A percentile compares a stretch with the other conserved stretches of the same genome.
phyloP scores from a whole-genome alignment of 1,140 invertebrate species.

The Polypedilum vanderplanki region DNA sequence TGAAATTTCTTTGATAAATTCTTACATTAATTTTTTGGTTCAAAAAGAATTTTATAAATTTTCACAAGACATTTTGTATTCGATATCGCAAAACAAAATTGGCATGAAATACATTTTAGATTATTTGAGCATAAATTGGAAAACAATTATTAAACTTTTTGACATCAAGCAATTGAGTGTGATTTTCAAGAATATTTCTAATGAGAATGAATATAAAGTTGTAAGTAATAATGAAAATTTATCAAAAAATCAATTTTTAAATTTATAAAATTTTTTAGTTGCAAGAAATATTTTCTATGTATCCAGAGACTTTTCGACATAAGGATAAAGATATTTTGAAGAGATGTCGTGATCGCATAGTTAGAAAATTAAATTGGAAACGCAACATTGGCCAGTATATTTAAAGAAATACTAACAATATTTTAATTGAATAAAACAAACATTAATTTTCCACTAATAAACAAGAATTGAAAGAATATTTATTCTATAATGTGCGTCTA shows the following conservation, averaged over 20 bases:
- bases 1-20: not conserved
- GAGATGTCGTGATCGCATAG: not conserved
- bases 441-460: no score
- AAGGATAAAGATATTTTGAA: conserved; percentile 6
- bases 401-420: not conserved
- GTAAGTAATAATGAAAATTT: not conserved
- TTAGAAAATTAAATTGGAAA: conserved; percentile 22
- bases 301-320: conserved; percentile 18
- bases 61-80: conserved; percentile 9
- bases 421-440: no score
- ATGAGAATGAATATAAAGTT: conserved; percentile 26
- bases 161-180: conserved; percentile 6
- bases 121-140: conserved; percentile 21
- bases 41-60: conserved; percentile 24
- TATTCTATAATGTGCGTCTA: no score
- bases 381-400: conserved; percentile 22
- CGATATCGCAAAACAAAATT: not conserved
- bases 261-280: not conserved
- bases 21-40: conserved; percentile 3
- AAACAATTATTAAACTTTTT: conserved; percentile 14
- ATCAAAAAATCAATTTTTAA: not conserved
- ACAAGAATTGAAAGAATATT: no score
- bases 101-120: conserved; percentile 8
- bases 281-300: not conserved
- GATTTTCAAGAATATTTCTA: not conserved